Percentiles rank a stretch among this genome's conserved stretches.
Conservation (phyloP, 2,888 invertebrate genomes). For the Xylocampa areola region DNA sequence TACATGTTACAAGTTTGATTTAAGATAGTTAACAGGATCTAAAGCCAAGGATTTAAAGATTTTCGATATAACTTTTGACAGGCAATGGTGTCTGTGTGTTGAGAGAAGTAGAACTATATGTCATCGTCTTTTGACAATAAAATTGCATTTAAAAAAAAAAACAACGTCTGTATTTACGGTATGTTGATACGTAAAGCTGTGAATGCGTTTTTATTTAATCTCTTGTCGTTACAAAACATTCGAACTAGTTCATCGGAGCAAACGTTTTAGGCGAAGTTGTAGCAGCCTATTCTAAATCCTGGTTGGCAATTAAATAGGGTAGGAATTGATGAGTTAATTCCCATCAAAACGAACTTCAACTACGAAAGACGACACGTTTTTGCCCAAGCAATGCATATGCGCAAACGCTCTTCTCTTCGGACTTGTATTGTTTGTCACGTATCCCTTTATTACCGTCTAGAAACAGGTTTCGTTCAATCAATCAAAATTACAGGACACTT, state of each 20-base stretch:
- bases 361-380: background rate
- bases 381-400: background rate
- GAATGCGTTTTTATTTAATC: too few species aligned
- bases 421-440: conserved; percentile 3
- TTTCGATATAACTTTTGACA: conserved; percentile 5
- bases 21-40: conserved; percentile 26
- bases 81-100: too few species aligned
- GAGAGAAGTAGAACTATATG: too few species aligned
- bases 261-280: background rate
- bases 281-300: background rate
- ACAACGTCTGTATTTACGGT: too few species aligned
- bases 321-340: background rate
- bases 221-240: background rate
- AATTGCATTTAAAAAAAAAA: too few species aligned
- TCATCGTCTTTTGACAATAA: too few species aligned
- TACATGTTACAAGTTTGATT: conserved; percentile 12
- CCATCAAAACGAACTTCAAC: background rate
- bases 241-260: background rate
- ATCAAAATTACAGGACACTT: conserved; percentile 48
- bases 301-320: background rate
- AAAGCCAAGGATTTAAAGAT: too few species aligned
- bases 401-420: conserved; percentile 1
- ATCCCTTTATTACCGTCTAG: conserved; percentile 21
- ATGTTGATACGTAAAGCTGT: too few species aligned
- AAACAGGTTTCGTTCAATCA: conserved; percentile 46